These are phyloP conservation scores for Mantis religiosa DNA, from an alignment of 2,888 invertebrate genomes.

Conservation along the genomic window DNA sequence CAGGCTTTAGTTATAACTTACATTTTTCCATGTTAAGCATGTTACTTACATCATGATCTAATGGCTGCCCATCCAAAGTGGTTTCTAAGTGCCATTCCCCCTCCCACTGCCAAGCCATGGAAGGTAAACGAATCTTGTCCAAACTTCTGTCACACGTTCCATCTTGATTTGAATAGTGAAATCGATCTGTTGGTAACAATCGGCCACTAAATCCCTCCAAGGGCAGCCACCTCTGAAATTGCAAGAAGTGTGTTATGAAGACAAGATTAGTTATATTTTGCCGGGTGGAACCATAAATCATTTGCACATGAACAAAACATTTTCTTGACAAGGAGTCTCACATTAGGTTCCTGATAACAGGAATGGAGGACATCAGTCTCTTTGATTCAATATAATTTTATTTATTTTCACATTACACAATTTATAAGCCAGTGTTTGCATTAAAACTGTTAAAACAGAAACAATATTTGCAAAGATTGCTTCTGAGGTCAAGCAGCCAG, in stretches of 20 bases:
- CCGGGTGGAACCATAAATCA: too few relatives aligned
- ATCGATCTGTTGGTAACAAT: constrained; percentile 82
- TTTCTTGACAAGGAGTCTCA: too few relatives aligned
- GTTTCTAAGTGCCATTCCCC: constrained; percentile 87
- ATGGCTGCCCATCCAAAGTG: constrained; percentile 77
- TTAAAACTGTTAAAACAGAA: too few relatives aligned
- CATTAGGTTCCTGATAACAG: too few relatives aligned
- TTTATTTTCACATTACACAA: too few relatives aligned
- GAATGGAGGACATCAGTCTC: too few relatives aligned
- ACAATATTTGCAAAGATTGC: too few relatives aligned
- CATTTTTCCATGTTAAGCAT: not conserved
- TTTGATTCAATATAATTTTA: too few relatives aligned
- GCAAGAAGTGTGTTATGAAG: not conserved
- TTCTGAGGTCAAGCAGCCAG: too few relatives aligned
- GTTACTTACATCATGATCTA: constrained; percentile 71
- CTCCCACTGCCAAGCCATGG: constrained; percentile 97
- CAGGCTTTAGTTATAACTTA: too few relatives aligned
- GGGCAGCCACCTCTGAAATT: constrained; percentile 76
- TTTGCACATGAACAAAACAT: too few relatives aligned
- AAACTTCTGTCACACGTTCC: constrained; percentile 74
- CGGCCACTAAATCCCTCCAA: constrained; percentile 81
- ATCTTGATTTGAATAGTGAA: constrained; percentile 79
- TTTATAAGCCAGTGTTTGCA: too few relatives aligned
- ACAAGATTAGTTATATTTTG: not conserved
- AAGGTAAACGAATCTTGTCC: constrained; percentile 79